phyloP scores from a whole-genome alignment of 2,797 vertebrate species.

The Ispidina lecontei region DNA sequence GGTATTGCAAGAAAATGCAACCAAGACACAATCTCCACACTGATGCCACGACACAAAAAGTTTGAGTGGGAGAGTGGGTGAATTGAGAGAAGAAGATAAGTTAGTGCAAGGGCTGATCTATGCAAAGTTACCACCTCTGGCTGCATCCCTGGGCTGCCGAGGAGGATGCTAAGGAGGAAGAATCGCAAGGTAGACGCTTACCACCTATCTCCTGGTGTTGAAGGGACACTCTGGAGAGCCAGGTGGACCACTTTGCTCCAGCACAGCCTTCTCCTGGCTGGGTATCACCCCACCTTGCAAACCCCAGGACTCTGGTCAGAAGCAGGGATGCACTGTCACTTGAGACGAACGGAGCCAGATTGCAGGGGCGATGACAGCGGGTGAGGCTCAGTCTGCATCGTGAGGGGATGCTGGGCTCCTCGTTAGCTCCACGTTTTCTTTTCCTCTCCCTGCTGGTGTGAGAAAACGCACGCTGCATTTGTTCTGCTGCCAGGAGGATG shows the following conservation, averaged over 20 bases:
- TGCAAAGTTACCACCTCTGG: neutral
- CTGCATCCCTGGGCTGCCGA: neutral
- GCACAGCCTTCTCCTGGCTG: neutral
- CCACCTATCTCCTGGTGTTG: rapidly evolving
- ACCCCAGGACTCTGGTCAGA: neutral
- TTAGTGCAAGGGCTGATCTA: rapidly evolving
- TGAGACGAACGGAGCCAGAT: neutral
- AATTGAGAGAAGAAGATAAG: neutral
- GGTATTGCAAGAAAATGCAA: neutral
- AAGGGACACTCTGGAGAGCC: neutral
- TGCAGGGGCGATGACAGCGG: conserved; percentile 4
- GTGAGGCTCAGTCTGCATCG: conserved; percentile 11
- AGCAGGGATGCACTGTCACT: neutral
- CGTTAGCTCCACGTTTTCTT: conserved; percentile 50
- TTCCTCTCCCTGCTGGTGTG: conserved; percentile 67
- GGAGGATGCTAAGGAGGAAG: neutral
- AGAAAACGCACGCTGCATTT: conserved; percentile 64
- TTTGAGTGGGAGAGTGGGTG: rapidly evolving
- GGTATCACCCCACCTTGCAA: neutral
- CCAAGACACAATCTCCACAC: neutral
- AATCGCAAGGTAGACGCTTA: neutral
- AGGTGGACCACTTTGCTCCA: neutral
- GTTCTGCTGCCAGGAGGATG: conserved; percentile 49
- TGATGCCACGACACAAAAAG: rapidly evolving
- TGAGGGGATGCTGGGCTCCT: conserved; percentile 48